Conservation (phyloP, 2,113 vertebrate genomes). For the Acrocephalus kingi region DNA sequence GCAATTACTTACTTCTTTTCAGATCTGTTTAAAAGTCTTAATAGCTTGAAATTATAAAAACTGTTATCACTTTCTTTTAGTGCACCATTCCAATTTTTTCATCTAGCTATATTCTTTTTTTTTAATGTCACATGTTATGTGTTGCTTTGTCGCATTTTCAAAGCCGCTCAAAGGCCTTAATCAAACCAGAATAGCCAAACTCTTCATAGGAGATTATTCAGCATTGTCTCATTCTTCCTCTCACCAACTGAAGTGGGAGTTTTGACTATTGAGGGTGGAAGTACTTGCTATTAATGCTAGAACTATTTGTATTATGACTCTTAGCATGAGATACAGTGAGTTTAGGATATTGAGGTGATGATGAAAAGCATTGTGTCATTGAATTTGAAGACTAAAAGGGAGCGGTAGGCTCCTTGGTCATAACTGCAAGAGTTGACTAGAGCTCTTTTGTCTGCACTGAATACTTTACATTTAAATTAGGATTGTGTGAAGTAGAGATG, state of each 20-base stretch:
- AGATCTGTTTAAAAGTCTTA: not conserved
- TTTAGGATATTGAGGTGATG: constrained; percentile 1
- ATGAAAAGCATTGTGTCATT: constrained; percentile 25
- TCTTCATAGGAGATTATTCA: not conserved
- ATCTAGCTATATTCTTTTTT: not conserved
- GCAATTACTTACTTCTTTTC: not conserved
- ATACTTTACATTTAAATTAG: constrained; percentile 72
- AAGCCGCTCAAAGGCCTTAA: not conserved
- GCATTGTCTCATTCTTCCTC: not conserved
- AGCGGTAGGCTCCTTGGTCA: not conserved
- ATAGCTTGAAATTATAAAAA: not conserved
- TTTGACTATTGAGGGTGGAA: not conserved
- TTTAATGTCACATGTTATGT: not conserved
- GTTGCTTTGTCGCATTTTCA: not conserved
- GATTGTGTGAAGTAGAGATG: constrained; percentile 62
- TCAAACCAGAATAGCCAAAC: not conserved
- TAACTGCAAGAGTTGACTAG: constrained; percentile 18
- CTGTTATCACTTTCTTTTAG: not conserved
- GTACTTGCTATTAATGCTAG: not conserved
- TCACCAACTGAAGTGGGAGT: not conserved
- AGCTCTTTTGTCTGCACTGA: constrained; percentile 51
- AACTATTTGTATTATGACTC: not conserved
- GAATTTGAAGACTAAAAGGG: constrained; percentile 38
- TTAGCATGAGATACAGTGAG: constrained; percentile 7
- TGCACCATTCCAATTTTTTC: not conserved